phyloP scores from a whole-genome alignment of 1,140 invertebrate species.

The Colletes gigas region DNA sequence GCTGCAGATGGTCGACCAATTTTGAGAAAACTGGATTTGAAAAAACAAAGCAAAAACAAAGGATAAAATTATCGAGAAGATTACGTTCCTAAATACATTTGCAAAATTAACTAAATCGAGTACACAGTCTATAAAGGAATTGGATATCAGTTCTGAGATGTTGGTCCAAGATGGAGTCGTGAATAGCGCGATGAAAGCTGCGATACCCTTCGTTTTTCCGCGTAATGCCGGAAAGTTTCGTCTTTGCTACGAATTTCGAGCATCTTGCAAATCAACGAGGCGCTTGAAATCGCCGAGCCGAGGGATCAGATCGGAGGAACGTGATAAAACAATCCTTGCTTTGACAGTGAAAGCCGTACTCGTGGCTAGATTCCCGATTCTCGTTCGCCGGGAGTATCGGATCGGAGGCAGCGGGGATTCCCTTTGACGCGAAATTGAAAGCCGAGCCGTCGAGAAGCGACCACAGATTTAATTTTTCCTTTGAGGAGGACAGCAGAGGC shows the following conservation, averaged over 20 bases:
- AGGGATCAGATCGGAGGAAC: neutral
- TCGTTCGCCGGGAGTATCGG: neutral
- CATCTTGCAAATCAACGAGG: neutral
- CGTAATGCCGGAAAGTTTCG: neutral
- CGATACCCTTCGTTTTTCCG: too few species aligned
- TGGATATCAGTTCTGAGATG: too few species aligned
- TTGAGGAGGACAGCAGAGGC: neutral
- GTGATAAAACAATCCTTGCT: neutral
- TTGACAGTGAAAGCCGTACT: neutral
- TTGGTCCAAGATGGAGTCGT: too few species aligned
- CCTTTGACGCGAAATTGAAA: neutral
- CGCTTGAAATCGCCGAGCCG: neutral
- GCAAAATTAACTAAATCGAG: too few species aligned
- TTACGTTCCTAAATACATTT: too few species aligned
- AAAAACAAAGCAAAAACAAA: too few species aligned
- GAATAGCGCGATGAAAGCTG: too few species aligned
- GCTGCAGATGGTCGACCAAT: too few species aligned
- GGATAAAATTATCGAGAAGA: too few species aligned
- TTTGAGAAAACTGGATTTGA: too few species aligned
- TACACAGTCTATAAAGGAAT: too few species aligned
- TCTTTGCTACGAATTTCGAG: neutral
- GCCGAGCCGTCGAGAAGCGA: neutral
- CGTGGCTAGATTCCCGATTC: neutral
- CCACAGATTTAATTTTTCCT: neutral
- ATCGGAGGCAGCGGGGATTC: neutral